phyloP scores from a whole-genome alignment of 2,113 vertebrate genomes.

The Orycteropus afer region DNA sequence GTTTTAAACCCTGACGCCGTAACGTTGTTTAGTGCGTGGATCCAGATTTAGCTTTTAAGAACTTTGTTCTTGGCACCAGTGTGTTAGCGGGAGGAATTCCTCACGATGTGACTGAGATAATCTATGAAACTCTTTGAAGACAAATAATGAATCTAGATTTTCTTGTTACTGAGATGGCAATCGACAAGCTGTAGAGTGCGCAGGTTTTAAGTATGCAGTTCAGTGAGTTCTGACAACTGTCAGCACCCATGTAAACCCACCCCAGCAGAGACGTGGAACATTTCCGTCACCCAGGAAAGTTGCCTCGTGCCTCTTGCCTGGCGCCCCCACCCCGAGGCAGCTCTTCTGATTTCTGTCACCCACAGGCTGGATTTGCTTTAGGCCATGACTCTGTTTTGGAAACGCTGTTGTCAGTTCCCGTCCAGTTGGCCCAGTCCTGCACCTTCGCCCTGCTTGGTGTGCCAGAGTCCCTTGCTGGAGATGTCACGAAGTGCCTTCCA shows the following conservation, averaged over 20 bases:
- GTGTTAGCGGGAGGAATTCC: neutral
- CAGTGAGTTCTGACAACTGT: neutral
- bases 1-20: neutral
- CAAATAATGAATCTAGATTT: neutral
- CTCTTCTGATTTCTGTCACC: neutral
- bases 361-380: neutral
- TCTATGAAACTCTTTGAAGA: neutral
- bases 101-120: neutral
- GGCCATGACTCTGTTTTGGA: neutral
- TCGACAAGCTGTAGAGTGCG: accelerated
- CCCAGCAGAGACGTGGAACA: neutral
- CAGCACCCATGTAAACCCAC: neutral
- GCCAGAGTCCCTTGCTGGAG: neutral
- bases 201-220: neutral
- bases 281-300: neutral
- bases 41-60: neutral
- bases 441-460: neutral
- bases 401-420: neutral
- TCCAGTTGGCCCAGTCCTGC: neutral
- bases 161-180: neutral
- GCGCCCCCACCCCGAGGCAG: neutral
- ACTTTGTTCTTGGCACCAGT: neutral
- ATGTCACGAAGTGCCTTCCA: neutral
- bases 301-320: neutral
- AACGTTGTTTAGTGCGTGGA: neutral